Base-by-base conservation (phyloP, 2,797 vertebrate species). In the Halcyon smyrnensis region DNA sequence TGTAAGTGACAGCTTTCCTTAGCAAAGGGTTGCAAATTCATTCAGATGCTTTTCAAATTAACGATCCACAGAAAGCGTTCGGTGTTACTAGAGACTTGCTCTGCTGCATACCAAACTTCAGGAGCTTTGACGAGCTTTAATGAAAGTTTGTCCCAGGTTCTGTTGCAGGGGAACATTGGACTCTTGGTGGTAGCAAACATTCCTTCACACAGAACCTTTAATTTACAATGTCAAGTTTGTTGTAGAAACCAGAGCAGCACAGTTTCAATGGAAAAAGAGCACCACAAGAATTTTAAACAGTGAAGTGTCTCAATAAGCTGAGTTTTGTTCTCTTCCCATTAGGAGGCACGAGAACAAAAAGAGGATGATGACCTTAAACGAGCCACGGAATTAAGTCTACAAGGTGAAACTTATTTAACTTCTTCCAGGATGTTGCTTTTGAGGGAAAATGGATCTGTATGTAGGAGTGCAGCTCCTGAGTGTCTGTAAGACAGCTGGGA, bases 291-390 rank as follows among this genome's bases (percentile, higher is more conserved):
- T 97, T 96, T 94, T 96, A 92, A 96, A 92, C 68, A 95, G 39
- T 94, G 53, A 94, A 89, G 51, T 96, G 84, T 97, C 95, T 96
- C 96, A 97, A 76, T 92, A 93, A 89, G 71, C 97, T 97, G 70
- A 80, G 91, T 96, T 96, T 97, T 94, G 23, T 96, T 96, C 93
- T 98, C 96, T 88, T 96, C 80, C 78, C 80, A 78, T 97, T 96
- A 99, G 99, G 99, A 99, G 95, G 99, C 99, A 64, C 98, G 99
- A 93, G 99, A 99, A 97, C 98, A 99, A 98, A 99, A 99, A 96
- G 99, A 99, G 95, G 99, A 99, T 54, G 99, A 99, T 91, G 99
- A 99, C 90, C 98, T 99, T 95, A 99, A 99, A 98, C 99, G 99
- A 97, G 99, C 99, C 71, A 99, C 99, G 2, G 99, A 99, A 97